Base-by-base conservation (phyloP, 2,113 vertebrate species). In the Sardina pilchardus region DNA sequence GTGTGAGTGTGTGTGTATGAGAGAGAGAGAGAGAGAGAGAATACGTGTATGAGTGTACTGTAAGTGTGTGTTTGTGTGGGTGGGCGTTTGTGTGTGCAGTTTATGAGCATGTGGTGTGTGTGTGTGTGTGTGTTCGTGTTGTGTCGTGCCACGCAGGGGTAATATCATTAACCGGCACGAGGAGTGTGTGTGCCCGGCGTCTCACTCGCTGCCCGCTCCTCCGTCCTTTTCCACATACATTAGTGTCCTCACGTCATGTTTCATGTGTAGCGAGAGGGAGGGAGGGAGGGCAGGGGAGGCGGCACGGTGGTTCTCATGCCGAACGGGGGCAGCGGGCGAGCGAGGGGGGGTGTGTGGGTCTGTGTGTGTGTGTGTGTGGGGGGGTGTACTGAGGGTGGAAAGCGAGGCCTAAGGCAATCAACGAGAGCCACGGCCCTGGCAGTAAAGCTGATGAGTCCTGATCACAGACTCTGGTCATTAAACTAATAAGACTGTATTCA, bases 361-460 rank as follows among this genome's bases (percentile, higher is more conserved):
- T 17, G 14, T 59, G 53, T 17, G 53, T 59, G 53, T 17, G 53
- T 17, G 53, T 59, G 53, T 17, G 53, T 24, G 24, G 26, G 24
- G 10, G 63, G 63, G 63, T 26, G 63, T n/a, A 91, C 90, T 93
- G 91, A 93, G 90, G 94, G 90, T 91, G 88, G 87, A 91, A 92
- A 86, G 86, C 63, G 0, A 81, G 43, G 96, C 97, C 97, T 91
- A 95, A 95, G 96, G 97, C 97, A 90, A 95, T 94, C 89, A 93
- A 90, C 90, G 89, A 93, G 93, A 90, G 89, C 90, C 94, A 95
- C 94, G 95, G 94, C 93, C 88, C 85, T 93, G 91, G 96, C 96
- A 96, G 95, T 97, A 95, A 98, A 94, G 94, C 93, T 99, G 96
- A 98, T 98, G 97, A 97, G 93, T 97, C 95, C 96, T 99, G 98